Conservation (phyloP, 2,797 vertebrate species). For the Thamnophis elegans region DNA sequence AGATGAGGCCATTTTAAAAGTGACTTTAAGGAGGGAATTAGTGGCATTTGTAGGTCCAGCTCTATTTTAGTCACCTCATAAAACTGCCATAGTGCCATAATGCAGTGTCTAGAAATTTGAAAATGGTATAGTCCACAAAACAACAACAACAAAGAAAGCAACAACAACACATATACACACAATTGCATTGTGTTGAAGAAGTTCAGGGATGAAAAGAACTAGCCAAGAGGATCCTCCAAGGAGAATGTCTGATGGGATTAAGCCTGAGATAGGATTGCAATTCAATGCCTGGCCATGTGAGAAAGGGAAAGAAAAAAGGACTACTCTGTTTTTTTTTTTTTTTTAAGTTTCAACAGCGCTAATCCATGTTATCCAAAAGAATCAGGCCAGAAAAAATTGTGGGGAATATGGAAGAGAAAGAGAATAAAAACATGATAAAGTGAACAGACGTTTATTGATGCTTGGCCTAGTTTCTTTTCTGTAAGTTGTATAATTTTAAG, state of each 20-base stretch:
- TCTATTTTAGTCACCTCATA: slow-evolving; percentile 11
- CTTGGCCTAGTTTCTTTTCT: neutral
- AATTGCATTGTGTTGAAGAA: neutral
- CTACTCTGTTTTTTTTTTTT: slow-evolving; percentile 42
- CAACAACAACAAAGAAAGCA: slow-evolving; percentile 5
- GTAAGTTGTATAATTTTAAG: neutral
- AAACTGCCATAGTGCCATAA: slow-evolving; percentile 65
- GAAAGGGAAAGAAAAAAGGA: slow-evolving; percentile 54
- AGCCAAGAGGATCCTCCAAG: slow-evolving; percentile 70
- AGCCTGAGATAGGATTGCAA: slow-evolving; percentile 77
- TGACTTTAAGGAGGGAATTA: slow-evolving; percentile 3
- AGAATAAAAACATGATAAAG: neutral
- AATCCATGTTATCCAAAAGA: slow-evolving; percentile 45
- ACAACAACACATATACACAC: neutral
- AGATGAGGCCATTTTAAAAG: slow-evolving; percentile 28
- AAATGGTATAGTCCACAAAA: accelerated
- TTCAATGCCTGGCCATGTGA: slow-evolving; percentile 80
- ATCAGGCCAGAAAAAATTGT: neutral
- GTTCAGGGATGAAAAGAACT: slow-evolving; percentile 36
- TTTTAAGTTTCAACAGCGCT: slow-evolving; percentile 35
- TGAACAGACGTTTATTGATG: neutral
- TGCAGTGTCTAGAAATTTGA: neutral
- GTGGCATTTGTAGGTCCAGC: neutral
- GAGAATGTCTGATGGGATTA: slow-evolving; percentile 82
- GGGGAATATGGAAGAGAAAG: neutral